Conservation (phyloP, 1,140 invertebrate species). For the Drosophila auraria region DNA sequence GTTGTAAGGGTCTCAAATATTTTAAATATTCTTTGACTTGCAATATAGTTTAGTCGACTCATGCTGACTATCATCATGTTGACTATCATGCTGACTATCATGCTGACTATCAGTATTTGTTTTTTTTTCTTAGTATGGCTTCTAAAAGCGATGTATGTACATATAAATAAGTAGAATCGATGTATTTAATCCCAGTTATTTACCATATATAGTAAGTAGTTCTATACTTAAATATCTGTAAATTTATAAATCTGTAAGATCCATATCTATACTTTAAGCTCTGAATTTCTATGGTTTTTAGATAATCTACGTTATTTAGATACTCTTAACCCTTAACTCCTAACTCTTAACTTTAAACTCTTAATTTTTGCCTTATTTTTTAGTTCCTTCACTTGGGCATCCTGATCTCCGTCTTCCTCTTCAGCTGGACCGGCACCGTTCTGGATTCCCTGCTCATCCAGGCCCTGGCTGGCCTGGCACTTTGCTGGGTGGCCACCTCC, state of each 20-base stretch:
- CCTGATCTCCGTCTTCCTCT: conserved; percentile 85
- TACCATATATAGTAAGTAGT: not conserved
- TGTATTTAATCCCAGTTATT: too few relatives aligned
- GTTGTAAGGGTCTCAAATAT: not conserved
- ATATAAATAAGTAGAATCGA: not conserved
- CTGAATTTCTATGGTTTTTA: too few relatives aligned
- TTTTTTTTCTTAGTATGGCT: not conserved
- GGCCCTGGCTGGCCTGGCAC: conserved; percentile 86
- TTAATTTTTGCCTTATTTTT: not conserved
- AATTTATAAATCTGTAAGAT: too few relatives aligned
- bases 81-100: not conserved
- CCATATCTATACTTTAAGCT: not conserved
- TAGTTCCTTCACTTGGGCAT: conserved; percentile 81
- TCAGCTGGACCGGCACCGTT: conserved; percentile 86
- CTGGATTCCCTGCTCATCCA: conserved; percentile 84
- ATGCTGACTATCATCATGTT: not conserved
- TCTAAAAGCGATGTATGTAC: not conserved
- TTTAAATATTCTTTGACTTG: not conserved
- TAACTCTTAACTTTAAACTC: too few relatives aligned
- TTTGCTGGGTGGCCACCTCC: conserved; percentile 87
- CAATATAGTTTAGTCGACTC: not conserved
- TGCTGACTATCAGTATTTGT: not conserved
- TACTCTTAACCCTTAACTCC: too few relatives aligned
- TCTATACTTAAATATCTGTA: not conserved
- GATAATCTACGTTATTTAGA: too few relatives aligned